Conservation (phyloP, 2,888 invertebrate species). For the Dione juno region DNA sequence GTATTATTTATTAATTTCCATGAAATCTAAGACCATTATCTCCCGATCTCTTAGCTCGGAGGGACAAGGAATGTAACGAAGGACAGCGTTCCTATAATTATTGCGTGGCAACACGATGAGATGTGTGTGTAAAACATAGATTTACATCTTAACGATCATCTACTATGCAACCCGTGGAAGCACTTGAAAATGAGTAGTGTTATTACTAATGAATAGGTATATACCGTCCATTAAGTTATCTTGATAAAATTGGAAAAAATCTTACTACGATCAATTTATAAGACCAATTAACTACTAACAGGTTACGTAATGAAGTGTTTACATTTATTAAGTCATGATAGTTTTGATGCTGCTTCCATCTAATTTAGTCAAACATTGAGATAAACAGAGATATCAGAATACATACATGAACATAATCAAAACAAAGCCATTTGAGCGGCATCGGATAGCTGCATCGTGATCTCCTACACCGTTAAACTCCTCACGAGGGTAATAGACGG, state of each 20-base stretch:
- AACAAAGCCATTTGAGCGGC: constrained; percentile 43
- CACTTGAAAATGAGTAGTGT: constrained; percentile 24
- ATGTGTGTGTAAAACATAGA: constrained; percentile 37
- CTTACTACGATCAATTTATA: no score
- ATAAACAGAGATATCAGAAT: background rate
- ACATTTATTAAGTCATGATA: background rate
- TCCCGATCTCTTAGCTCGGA: constrained; percentile 39
- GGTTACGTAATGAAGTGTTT: no score
- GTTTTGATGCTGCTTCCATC: background rate
- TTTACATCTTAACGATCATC: constrained; percentile 40
- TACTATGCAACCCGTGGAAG: constrained; percentile 1
- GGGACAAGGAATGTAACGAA: constrained; percentile 44
- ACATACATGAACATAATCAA: constrained; percentile 26
- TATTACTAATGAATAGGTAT: constrained; percentile 17
- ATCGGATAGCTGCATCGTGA: constrained; percentile 56
- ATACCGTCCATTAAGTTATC: background rate
- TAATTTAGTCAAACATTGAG: background rate
- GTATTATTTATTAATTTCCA: background rate
- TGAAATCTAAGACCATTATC: constrained; percentile 1
- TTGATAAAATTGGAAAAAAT: no score
- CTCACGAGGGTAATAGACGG: constrained; percentile 54
- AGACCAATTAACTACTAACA: no score
- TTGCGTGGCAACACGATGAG: constrained; percentile 27
- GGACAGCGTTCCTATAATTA: constrained; percentile 48
- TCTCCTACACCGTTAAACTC: constrained; percentile 58